These are phyloP conservation scores for Heliconius cydno DNA, from an alignment of 2,888 invertebrate species.

Conservation along the genomic window DNA sequence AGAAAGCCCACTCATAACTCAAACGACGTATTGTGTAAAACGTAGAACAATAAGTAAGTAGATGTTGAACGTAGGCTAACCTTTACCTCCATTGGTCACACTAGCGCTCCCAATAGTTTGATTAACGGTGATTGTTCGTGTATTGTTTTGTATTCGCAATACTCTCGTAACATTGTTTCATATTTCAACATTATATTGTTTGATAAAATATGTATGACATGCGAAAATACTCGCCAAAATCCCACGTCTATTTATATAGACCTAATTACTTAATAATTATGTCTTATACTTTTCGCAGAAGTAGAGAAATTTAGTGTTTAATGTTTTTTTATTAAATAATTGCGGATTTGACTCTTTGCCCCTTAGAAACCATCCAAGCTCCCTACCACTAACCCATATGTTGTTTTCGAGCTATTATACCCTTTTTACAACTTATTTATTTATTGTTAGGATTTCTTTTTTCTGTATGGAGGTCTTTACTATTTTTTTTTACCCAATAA, in stretches of 20 bases:
- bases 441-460: too few relatives aligned
- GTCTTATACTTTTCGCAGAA: too few relatives aligned
- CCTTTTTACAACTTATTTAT: too few relatives aligned
- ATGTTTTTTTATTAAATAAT: too few relatives aligned
- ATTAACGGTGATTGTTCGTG: constrained; percentile 53
- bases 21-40: constrained; percentile 30
- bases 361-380: too few relatives aligned
- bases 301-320: too few relatives aligned
- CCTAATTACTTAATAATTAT: not conserved
- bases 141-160: constrained; percentile 61
- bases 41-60: constrained; percentile 19
- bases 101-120: constrained; percentile 42
- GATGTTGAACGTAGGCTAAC: constrained; percentile 35
- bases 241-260: not conserved
- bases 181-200: constrained; percentile 49
- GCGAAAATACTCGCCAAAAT: not conserved
- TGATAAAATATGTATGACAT: constrained; percentile 8
- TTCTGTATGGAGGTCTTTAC: too few relatives aligned
- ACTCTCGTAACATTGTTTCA: constrained; percentile 60
- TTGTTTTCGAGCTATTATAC: too few relatives aligned
- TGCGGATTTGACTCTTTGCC: too few relatives aligned
- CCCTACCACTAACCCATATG: too few relatives aligned
- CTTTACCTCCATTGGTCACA: constrained; percentile 48
- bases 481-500: too few relatives aligned
- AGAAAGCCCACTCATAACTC: constrained; percentile 13